phyloP scores from a whole-genome alignment of 2,888 invertebrate species.

The Ormyrus labotus region DNA sequence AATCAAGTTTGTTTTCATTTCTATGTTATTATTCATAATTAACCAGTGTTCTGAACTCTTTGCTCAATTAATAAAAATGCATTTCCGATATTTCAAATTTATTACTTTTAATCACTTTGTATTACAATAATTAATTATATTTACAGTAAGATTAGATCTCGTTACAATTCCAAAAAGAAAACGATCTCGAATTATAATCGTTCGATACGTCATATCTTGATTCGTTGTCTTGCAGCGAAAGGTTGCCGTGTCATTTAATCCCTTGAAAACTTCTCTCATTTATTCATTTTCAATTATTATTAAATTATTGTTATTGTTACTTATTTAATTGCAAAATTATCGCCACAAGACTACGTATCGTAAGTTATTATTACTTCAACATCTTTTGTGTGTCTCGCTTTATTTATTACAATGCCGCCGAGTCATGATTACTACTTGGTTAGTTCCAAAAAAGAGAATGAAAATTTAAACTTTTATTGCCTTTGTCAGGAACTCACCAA shows the following conservation, averaged over 20 bases:
- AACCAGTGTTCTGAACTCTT: conserved; percentile 25
- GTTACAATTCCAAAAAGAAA: conserved; percentile 49
- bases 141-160: conserved; percentile 54
- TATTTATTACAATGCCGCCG: conserved; percentile 38
- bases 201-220: conserved; percentile 38
- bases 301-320: conserved; percentile 16
- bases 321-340: conserved; percentile 11
- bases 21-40: not conserved
- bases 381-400: conserved; percentile 32
- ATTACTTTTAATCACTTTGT: conserved; percentile 55
- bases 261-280: conserved; percentile 33
- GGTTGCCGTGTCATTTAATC: not conserved
- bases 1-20: not conserved
- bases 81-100: conserved; percentile 49
- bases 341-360: conserved; percentile 44
- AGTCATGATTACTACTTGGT: conserved; percentile 34
- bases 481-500: conserved; percentile 40
- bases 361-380: conserved; percentile 34
- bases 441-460: conserved; percentile 15
- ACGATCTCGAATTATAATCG: conserved; percentile 46
- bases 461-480: conserved; percentile 15
- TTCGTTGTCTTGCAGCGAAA: conserved; percentile 36
- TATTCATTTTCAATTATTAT: conserved; percentile 19
- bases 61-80: conserved; percentile 43
- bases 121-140: conserved; percentile 58